Conservation (phyloP, 2,797 vertebrate genomes). For the Bryconaethiops microstoma region DNA sequence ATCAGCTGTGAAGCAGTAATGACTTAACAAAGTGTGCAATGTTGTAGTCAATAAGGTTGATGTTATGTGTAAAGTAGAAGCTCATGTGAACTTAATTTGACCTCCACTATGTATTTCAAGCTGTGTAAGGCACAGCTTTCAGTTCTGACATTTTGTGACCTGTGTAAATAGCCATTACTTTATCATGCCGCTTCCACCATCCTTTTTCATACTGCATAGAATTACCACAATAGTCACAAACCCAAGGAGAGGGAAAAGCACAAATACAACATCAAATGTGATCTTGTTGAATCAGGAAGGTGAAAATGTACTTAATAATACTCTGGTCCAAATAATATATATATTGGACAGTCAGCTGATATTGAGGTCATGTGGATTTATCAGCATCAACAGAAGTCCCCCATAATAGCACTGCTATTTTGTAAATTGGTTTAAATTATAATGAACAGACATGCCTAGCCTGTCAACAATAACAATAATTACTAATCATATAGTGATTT, state of each 20-base stretch:
- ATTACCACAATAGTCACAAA: constrained; percentile 33
- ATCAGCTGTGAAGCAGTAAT: constrained; percentile 49
- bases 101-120: background rate
- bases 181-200: constrained; percentile 13
- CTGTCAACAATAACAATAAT: background rate
- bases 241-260: constrained; percentile 26
- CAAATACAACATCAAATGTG: constrained; percentile 3
- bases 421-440: background rate
- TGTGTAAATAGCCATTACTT: constrained; percentile 23
- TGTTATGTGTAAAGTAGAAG: background rate
- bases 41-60: background rate
- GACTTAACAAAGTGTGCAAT: background rate
- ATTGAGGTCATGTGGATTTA: background rate
- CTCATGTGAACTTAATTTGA: background rate
- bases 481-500: background rate
- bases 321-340: background rate
- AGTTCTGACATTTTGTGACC: background rate
- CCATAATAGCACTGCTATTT: background rate
- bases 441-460: background rate
- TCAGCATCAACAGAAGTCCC: background rate
- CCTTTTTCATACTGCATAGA: constrained; percentile 28
- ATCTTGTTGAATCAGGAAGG: background rate
- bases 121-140: background rate
- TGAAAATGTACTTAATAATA: background rate
- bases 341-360: background rate